Percentiles rank a stretch among this genome's conserved stretches.
These are phyloP conservation scores for Anaspis maculata DNA, from an alignment of 2,888 invertebrate species.

Conservation along the genomic window DNA sequence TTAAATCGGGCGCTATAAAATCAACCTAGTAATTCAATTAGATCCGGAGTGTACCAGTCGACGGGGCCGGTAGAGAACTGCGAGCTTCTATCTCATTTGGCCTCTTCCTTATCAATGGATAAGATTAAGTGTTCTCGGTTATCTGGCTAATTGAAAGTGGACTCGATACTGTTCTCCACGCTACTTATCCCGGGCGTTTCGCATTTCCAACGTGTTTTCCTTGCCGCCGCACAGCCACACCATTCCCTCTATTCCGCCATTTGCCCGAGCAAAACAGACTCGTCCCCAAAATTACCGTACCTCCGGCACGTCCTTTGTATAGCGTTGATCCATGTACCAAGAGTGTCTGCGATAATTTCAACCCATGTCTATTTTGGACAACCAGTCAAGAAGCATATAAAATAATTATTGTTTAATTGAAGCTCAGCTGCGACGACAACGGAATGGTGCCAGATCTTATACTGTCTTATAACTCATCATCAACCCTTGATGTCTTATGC, in stretches of 20 bases:
- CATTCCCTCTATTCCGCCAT: too few relatives aligned
- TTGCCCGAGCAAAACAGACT: neutral
- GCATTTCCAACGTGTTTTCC: conserved; percentile 5
- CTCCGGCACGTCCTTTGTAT: too few relatives aligned
- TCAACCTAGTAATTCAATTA: conserved; percentile 17
- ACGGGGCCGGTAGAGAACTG: conserved; percentile 6
- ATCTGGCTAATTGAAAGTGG: conserved; percentile 37
- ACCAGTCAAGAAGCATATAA: too few relatives aligned
- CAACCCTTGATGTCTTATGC: too few relatives aligned
- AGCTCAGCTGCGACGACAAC: too few relatives aligned
- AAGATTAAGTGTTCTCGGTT: conserved; percentile 33
- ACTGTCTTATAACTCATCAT: too few relatives aligned
- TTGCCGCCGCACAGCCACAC: conserved; percentile 2
- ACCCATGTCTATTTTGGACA: too few relatives aligned
- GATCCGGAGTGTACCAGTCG: conserved; percentile 14
- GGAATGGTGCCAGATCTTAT: too few relatives aligned
- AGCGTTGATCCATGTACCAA: too few relatives aligned
- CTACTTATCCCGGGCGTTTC: conserved; percentile 9
- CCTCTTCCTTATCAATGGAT: conserved; percentile 29
- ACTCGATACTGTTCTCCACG: conserved; percentile 22
- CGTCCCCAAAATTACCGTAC: too few relatives aligned
- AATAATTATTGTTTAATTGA: too few relatives aligned
- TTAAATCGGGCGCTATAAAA: conserved; percentile 18
- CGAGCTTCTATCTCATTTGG: conserved; percentile 23
- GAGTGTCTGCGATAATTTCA: too few relatives aligned